A percentile compares a stretch with the other conserved stretches of the same genome.
Evolutionary conservation across 2,797 vertebrate genomes (phyloP).

Genomic region (Karalla daura): DNA sequence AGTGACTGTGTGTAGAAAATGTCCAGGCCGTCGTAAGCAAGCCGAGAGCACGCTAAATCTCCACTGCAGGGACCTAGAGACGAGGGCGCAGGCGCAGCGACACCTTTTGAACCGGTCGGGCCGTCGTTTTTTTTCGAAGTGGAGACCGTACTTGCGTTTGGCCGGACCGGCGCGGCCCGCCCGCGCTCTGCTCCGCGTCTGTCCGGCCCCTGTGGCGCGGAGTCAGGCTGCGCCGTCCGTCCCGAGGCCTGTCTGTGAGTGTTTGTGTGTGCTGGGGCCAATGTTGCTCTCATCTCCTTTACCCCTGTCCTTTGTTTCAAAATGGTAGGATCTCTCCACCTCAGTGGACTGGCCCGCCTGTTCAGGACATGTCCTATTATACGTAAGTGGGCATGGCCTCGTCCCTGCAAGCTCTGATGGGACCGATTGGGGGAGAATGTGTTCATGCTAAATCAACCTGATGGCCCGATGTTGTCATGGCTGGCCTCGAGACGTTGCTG

Average conservation of each 20-base stretch:
- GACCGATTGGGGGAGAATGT: slow-evolving; percentile 45
- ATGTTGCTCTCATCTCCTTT: slow-evolving; percentile 65
- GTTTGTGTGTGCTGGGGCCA: slow-evolving; percentile 40
- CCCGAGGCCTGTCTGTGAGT: slow-evolving; percentile 31
- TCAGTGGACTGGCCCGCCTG: slow-evolving; percentile 78
- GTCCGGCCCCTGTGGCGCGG: slow-evolving; percentile 3
- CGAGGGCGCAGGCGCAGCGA: neutral
- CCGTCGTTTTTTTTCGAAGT: no score
- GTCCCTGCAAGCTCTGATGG: slow-evolving; percentile 36
- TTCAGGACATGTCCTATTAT: slow-evolving; percentile 83
- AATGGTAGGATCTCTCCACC: slow-evolving; percentile 83
- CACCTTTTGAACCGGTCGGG: no score
- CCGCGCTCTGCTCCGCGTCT: slow-evolving; percentile 7
- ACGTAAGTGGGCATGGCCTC: slow-evolving; percentile 80
- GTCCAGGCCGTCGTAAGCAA: no score
- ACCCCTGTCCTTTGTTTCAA: slow-evolving; percentile 68
- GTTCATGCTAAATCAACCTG: neutral
- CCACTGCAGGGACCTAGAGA: neutral
- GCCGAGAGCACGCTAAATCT: no score
- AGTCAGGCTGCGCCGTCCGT: slow-evolving; percentile 3
- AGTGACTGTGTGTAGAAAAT: neutral
- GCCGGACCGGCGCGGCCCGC: slow-evolving; percentile 1
- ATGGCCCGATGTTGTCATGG: slow-evolving; percentile 34
- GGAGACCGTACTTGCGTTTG: neutral
- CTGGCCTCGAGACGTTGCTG: slow-evolving; percentile 19